Percentiles rank a stretch among this genome's conserved stretches.
phyloP scores from a whole-genome alignment of 2,888 invertebrate genomes.

The Rhabditoides inermis region DNA sequence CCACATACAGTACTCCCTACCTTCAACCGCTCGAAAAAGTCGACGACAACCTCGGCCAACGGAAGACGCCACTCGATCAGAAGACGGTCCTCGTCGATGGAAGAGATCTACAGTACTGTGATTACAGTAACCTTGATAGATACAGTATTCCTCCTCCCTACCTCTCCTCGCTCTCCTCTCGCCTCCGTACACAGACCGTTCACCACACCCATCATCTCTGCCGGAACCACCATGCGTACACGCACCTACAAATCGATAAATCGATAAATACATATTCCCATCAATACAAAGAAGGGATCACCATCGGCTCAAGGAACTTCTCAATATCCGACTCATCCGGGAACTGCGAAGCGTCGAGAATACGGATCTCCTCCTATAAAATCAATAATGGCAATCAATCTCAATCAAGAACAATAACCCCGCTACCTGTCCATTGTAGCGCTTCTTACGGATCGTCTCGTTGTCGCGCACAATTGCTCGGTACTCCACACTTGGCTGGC shows the following conservation, averaged over 20 bases:
- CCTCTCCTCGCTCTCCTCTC: constrained; percentile 45
- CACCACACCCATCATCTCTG: constrained; percentile 39
- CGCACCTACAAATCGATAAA: not conserved
- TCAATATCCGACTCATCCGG: constrained; percentile 40
- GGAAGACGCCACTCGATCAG: constrained; percentile 77
- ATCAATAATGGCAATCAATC: too few species aligned
- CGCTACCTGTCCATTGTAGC: constrained; percentile 38
- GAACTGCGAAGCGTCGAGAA: constrained; percentile 33
- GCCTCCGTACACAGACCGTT: constrained; percentile 39
- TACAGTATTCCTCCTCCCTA: too few species aligned
- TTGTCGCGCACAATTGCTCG: constrained; percentile 52
- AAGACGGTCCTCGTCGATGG: constrained; percentile 68
- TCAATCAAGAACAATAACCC: too few species aligned
- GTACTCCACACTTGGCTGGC: constrained; percentile 59
- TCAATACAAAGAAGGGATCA: not conserved
- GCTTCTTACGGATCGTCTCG: constrained; percentile 39
- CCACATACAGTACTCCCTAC: constrained; percentile 59
- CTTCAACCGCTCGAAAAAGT: constrained; percentile 86
- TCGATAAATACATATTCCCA: not conserved
- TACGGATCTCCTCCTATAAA: constrained; percentile 34
- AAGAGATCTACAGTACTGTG: too few species aligned
- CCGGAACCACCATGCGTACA: constrained; percentile 42
- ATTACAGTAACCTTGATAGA: too few species aligned
- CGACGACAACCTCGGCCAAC: constrained; percentile 78
- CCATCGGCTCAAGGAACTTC: constrained; percentile 44